phyloP scores from a whole-genome alignment of 2,797 vertebrate genomes.

The Artibeus jamaicensis region DNA sequence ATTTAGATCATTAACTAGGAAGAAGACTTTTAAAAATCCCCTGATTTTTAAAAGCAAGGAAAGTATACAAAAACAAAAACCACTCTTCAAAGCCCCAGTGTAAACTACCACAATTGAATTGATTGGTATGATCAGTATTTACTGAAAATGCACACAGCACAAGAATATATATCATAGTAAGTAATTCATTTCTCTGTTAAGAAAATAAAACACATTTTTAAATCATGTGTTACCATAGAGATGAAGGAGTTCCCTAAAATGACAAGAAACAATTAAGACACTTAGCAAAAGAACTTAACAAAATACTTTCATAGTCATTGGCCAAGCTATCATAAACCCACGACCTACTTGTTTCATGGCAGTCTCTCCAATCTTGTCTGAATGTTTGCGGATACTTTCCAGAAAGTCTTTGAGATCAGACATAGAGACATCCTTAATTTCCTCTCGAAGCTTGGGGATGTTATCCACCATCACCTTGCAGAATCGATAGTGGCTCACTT shows the following conservation, averaged over 20 bases:
- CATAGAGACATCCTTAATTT: conserved; percentile 97
- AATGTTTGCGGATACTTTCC: conserved; percentile 98
- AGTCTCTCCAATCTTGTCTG: conserved; percentile 95
- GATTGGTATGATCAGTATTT: not conserved
- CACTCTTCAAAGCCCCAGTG: conserved; percentile 1
- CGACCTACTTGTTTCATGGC: conserved; percentile 95
- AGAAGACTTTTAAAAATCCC: not conserved
- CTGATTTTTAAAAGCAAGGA: conserved; percentile 47
- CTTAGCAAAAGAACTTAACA: conserved; percentile 45
- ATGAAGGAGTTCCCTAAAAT: conserved; percentile 30
- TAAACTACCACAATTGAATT: not conserved
- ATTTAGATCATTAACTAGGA: conserved; percentile 42
- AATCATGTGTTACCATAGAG: not conserved
- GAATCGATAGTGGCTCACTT: conserved; percentile 95
- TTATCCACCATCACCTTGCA: conserved; percentile 96
- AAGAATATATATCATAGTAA: not conserved
- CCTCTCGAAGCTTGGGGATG: conserved; percentile 90
- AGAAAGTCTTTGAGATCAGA: conserved; percentile 96
- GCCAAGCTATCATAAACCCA: conserved; percentile 36
- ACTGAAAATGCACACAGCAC: conserved; percentile 20
- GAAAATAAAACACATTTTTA: conserved; percentile 16
- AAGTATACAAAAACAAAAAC: not conserved
- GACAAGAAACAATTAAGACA: conserved; percentile 37
- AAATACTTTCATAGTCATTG: not conserved
- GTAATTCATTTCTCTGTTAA: not conserved